A percentile compares a stretch with the other conserved stretches of the same genome.
Evolutionary conservation across 2,113 vertebrate species (phyloP).

Genomic region (Aphyosemion australe): DNA sequence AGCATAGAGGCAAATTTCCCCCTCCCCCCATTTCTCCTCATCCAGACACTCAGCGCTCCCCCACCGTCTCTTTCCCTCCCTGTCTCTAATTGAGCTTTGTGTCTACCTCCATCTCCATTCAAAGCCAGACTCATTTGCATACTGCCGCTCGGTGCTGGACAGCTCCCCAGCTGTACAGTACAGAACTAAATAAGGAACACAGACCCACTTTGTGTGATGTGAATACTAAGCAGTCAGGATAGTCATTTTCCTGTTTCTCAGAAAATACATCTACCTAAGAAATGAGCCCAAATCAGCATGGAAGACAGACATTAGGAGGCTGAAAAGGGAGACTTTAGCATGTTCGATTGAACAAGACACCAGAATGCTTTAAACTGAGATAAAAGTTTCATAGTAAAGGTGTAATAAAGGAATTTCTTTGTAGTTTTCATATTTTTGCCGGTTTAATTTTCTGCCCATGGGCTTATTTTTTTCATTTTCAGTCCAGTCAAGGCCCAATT

Average conservation of each 20-base stretch:
- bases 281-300: constrained; percentile 52
- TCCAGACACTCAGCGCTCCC: constrained; percentile 60
- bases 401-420: not conserved
- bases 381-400: not conserved
- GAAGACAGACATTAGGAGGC: too few relatives aligned
- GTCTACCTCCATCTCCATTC: constrained; percentile 79
- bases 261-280: constrained; percentile 52
- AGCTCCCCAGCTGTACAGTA: constrained; percentile 86
- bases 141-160: constrained; percentile 76
- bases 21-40: not conserved
- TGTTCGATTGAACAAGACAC: constrained; percentile 36
- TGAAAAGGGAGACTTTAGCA: constrained; percentile 12
- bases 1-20: constrained; percentile 29
- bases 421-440: constrained; percentile 8
- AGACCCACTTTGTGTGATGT: constrained; percentile 90
- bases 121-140: constrained; percentile 88
- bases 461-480: constrained; percentile 12
- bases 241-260: constrained; percentile 55
- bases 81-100: constrained; percentile 83
- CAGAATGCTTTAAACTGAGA: constrained; percentile 23
- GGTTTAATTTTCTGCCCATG: constrained; percentile 36
- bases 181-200: constrained; percentile 86
- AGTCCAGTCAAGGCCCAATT: constrained; percentile 21
- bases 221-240: constrained; percentile 86
- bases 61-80: constrained; percentile 45